Evolutionary conservation across 64 coral and sea anemone genomes (phyloP).

Genomic region (Montipora capricornis): DNA sequence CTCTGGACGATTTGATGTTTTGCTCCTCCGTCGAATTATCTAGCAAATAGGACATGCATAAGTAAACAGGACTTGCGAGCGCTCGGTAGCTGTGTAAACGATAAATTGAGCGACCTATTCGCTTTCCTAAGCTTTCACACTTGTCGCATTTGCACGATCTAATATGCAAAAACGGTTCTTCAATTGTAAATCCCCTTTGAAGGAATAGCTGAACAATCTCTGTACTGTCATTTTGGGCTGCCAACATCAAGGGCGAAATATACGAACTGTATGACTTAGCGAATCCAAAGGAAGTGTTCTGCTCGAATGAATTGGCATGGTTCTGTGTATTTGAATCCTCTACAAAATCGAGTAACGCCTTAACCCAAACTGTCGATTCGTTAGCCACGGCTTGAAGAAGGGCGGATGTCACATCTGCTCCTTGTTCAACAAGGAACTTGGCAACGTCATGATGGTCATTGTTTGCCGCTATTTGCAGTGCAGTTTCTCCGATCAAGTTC

Average conservation of each 20-base stretch:
- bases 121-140: conserved; percentile 54
- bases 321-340: not conserved
- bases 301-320: not conserved
- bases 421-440: conserved; percentile 45
- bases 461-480: conserved; percentile 73
- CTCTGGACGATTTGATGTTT: conserved; percentile 19
- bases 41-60: conserved; percentile 65
- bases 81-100: conserved; percentile 78
- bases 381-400: conserved; percentile 73
- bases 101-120: conserved; percentile 63
- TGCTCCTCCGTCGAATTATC: not conserved
- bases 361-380: conserved; percentile 63
- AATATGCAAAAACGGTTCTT: conserved; percentile 33
- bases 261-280: conserved; percentile 7
- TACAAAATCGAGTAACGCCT: conserved; percentile 55
- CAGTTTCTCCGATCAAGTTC: conserved; percentile 78
- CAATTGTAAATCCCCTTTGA: conserved; percentile 64
- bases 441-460: conserved; percentile 61
- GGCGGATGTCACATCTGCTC: conserved; percentile 70
- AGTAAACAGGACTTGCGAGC: conserved; percentile 80
- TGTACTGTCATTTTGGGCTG: conserved; percentile 68
- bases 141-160: conserved; percentile 51
- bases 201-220: conserved; percentile 81
- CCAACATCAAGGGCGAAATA: conserved; percentile 69
- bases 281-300: not conserved